These are phyloP conservation scores for Naja naja DNA, from an alignment of 2,113 vertebrate genomes.

Conservation along the genomic window DNA sequence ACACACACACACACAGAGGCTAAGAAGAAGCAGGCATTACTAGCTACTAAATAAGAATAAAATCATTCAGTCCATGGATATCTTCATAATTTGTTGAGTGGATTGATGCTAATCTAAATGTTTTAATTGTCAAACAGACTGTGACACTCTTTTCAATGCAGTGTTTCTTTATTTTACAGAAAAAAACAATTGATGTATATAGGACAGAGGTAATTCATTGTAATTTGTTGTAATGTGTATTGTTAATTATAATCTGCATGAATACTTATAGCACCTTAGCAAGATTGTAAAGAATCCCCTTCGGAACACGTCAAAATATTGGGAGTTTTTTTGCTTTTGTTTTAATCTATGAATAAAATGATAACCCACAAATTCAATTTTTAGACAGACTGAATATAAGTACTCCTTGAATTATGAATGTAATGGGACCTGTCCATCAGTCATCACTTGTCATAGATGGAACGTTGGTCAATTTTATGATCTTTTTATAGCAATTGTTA, in stretches of 20 bases:
- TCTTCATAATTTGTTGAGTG: constrained; percentile 56
- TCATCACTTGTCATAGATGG: neutral
- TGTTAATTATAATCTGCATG: neutral
- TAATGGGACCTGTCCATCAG: neutral
- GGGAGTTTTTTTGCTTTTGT: neutral
- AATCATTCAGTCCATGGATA: constrained; percentile 46
- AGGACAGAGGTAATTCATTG: constrained; percentile 84
- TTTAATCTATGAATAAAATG: neutral
- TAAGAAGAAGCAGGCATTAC: constrained; percentile 51
- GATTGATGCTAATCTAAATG: constrained; percentile 34
- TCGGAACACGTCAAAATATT: neutral
- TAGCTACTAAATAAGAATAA: constrained; percentile 57
- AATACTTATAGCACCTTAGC: neutral
- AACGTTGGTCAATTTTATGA: neutral
- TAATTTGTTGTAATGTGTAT: neutral
- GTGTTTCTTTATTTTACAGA: constrained; percentile 73
- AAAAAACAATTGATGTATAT: constrained; percentile 80
- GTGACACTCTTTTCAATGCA: constrained; percentile 9
- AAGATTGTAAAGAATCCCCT: too few species aligned
- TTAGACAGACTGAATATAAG: neutral
- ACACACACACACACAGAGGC: constrained; percentile 37
- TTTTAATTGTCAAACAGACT: constrained; percentile 55
- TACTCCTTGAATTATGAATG: neutral
- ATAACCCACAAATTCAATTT: neutral
- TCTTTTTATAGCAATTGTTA: neutral